Percentiles rank a stretch among this genome's conserved stretches.
These are phyloP conservation scores for Lipophrys pholis DNA, from an alignment of 2,113 vertebrate genomes.

Conservation along the genomic window DNA sequence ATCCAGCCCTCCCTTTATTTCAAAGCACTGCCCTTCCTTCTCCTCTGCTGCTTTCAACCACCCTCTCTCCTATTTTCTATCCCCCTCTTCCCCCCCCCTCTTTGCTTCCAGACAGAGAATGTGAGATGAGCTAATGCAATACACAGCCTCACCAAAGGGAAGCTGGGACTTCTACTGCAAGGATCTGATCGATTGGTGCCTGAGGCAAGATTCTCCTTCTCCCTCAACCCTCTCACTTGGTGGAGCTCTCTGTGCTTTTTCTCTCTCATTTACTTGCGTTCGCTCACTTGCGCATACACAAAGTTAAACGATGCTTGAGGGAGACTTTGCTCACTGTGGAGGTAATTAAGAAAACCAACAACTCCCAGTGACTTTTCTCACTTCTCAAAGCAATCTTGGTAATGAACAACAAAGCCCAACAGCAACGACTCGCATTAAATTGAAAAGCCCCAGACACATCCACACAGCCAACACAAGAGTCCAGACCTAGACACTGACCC, in stretches of 20 bases:
- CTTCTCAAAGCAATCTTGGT: slow-evolving; percentile 51
- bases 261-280: slow-evolving; percentile 44
- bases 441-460: slow-evolving; percentile 24
- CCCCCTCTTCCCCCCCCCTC: slow-evolving; percentile 35
- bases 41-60: slow-evolving; percentile 55
- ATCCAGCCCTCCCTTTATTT: slow-evolving; percentile 56
- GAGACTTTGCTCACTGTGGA: slow-evolving; percentile 54
- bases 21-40: slow-evolving; percentile 62
- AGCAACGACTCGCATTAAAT: slow-evolving; percentile 23
- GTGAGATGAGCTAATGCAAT: slow-evolving; percentile 81
- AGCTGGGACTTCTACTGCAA: slow-evolving; percentile 78
- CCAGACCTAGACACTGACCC: slow-evolving; percentile 58
- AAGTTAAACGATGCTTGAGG: slow-evolving; percentile 61
- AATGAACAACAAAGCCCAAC: slow-evolving; percentile 59
- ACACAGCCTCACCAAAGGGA: slow-evolving; percentile 74
- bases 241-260: slow-evolving; percentile 9
- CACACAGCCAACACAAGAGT: slow-evolving; percentile 38
- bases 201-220: slow-evolving; percentile 71
- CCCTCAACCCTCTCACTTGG: slow-evolving; percentile 56
- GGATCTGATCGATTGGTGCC: slow-evolving; percentile 81
- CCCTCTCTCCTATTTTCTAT: slow-evolving; percentile 46
- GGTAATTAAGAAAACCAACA: slow-evolving; percentile 74
- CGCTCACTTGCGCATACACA: slow-evolving; percentile 33
- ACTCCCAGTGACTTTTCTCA: slow-evolving; percentile 51
- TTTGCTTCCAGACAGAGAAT: slow-evolving; percentile 68